Conservation (phyloP, 1,140 invertebrate genomes). For the Tribolium madens region DNA sequence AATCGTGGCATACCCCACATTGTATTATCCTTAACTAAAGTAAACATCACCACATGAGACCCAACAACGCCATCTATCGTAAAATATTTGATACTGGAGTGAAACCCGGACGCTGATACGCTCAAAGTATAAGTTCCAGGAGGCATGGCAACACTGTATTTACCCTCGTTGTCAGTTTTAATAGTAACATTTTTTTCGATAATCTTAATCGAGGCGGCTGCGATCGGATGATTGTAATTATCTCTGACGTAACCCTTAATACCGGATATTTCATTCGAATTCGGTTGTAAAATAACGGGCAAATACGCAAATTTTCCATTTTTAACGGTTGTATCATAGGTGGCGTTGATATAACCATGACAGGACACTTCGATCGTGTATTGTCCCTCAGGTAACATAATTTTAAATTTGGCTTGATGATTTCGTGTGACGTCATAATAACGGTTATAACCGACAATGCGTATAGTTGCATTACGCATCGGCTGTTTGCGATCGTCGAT, state of each 20-base stretch:
- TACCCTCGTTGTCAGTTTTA: slow-evolving; percentile 69
- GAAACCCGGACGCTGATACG: slow-evolving; percentile 71
- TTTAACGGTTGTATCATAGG: slow-evolving; percentile 63
- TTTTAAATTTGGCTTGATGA: slow-evolving; percentile 78
- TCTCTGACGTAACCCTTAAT: slow-evolving; percentile 70
- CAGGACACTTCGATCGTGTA: slow-evolving; percentile 73
- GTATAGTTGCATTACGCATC: slow-evolving; percentile 78
- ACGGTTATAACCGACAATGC: slow-evolving; percentile 71
- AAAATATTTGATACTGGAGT: slow-evolving; percentile 69
- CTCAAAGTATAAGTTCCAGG: slow-evolving; percentile 70
- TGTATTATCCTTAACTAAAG: slow-evolving; percentile 73
- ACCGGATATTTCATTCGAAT: slow-evolving; percentile 46
- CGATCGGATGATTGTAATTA: slow-evolving; percentile 70
- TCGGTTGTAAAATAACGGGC: slow-evolving; percentile 29
- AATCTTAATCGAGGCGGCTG: slow-evolving; percentile 70
- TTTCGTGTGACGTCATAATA: slow-evolving; percentile 70
- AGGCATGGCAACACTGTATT: slow-evolving; percentile 70
- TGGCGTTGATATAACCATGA: slow-evolving; percentile 70
- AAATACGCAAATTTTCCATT: slow-evolving; percentile 41
- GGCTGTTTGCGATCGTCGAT: slow-evolving; percentile 72
- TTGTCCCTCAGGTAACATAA: slow-evolving; percentile 74
- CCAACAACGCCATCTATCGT: slow-evolving; percentile 62
- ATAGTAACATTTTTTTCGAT: slow-evolving; percentile 65
- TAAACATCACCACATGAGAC: slow-evolving; percentile 73
- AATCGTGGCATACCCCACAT: slow-evolving; percentile 80